Evolutionary conservation across 2,888 invertebrate genomes (phyloP), one percentile per base, ranked within the genome.

Genomic region (Machimus atricapillus): DNA sequence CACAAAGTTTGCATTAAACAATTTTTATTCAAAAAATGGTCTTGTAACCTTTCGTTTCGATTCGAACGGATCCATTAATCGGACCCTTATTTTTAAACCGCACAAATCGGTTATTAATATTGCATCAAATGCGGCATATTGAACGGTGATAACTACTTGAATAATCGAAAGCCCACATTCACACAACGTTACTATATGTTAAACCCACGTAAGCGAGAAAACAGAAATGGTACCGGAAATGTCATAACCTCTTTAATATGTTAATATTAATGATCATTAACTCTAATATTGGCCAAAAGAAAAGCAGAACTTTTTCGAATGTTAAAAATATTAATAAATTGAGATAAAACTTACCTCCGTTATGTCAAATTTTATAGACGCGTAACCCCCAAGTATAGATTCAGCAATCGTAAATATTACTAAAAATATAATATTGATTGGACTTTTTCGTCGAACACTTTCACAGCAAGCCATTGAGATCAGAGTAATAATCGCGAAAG

Each of bases 381-480:
- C 93, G 76, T 95, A 93, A 0, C 96, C 98, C 81, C 98, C 93
- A 88, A 98, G 92, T 91, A 98, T 96, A 86, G 96, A 94, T 93
- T 97, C 96, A 0, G 97, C 97, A 0, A 95, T 73, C 0, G 97
- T 98, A 93, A 99, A 98, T 9, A 98, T 91, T n/a, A 94, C 94
- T 85, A 99, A 94, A 91, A 98, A 96, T 88, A 99, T 96, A 92
- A 97, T 96, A 93, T 99, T 99, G 92, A 95, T 94, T 0, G 98
- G 98, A 37, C 96, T 94, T 89, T 95, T 95, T 81, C 98, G 95
- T 40, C 98, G 94, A 12, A 98, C 96, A 90, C 94, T 94, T 73
- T 95, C 95, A 92, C 98, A 98, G 91, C 98, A 99, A 2, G 97
- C 95, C 95, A 98, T 95, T 34, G 95, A 94, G 87, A 98, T 95